These are phyloP conservation scores for Acromyrmex charruanus DNA, from an alignment of 1,140 invertebrate species.

Conservation along the genomic window DNA sequence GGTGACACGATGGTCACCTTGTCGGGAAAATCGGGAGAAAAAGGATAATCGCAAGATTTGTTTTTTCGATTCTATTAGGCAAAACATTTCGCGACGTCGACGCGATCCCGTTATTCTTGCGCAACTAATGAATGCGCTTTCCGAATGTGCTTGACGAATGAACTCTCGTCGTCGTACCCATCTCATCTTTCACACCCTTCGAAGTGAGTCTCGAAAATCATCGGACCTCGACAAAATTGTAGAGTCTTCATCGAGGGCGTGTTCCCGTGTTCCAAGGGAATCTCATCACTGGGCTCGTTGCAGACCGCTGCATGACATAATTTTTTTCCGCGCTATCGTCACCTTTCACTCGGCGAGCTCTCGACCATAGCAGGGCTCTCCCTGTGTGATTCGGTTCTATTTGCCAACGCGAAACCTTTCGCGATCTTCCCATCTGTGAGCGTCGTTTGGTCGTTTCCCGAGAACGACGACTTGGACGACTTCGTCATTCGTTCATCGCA, in stretches of 20 bases:
- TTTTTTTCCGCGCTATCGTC: slow-evolving; percentile 35
- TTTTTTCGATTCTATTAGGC: too few species aligned
- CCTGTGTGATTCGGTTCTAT: too few species aligned
- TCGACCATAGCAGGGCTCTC: background rate
- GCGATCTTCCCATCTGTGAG: slow-evolving; percentile 31
- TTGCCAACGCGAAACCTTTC: slow-evolving; percentile 29
- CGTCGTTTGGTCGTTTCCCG: background rate
- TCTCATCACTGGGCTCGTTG: background rate
- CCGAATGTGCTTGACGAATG: too few species aligned
- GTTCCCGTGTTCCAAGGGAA: background rate
- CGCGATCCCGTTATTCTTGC: too few species aligned
- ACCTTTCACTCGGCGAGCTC: slow-evolving; percentile 42
- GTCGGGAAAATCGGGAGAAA: background rate
- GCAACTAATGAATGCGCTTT: too few species aligned
- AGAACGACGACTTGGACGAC: too few species aligned
- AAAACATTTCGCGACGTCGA: too few species aligned
- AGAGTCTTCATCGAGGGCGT: background rate
- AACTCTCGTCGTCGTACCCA: too few species aligned
- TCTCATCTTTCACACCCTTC: background rate
- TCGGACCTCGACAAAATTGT: background rate
- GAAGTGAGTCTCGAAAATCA: too few species aligned
- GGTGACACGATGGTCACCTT: slow-evolving; percentile 10
- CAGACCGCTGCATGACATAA: slow-evolving; percentile 27
- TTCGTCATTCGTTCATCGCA: background rate
- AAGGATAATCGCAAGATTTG: background rate